These are phyloP conservation scores for Amphipyra tragopoginis DNA, from an alignment of 2,888 invertebrate genomes.

Conservation along the genomic window DNA sequence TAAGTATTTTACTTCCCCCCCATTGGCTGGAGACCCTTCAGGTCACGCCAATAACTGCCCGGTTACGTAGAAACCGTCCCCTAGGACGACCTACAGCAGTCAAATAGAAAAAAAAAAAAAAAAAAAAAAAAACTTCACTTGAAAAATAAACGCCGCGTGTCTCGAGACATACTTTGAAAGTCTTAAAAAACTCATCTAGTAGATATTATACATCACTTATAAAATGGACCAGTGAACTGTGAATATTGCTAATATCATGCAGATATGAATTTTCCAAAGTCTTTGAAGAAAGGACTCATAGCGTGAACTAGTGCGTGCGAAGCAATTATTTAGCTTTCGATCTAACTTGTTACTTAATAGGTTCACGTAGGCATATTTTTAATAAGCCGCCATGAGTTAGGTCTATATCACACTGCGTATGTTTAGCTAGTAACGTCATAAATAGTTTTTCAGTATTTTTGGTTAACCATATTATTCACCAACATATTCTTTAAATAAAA, in stretches of 20 bases:
- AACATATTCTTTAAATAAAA: too few relatives aligned
- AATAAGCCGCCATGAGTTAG: background rate
- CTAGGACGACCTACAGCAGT: too few relatives aligned
- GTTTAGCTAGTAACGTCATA: background rate
- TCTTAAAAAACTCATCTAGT: constrained; percentile 17
- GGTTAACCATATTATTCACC: too few relatives aligned
- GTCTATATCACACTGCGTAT: background rate
- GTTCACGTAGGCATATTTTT: background rate
- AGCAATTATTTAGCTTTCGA: constrained; percentile 13
- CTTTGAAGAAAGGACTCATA: constrained; percentile 16
- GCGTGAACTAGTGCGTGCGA: constrained; percentile 11
- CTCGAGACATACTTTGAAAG: constrained; percentile 19
- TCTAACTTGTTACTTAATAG: constrained; percentile 5
- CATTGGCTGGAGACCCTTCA: too few relatives aligned
- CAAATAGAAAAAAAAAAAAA: too few relatives aligned
- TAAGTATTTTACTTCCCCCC: too few relatives aligned
- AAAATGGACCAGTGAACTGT: constrained; percentile 33
- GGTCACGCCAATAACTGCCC: too few relatives aligned
- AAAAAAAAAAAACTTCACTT: constrained; percentile 24
- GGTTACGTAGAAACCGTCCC: too few relatives aligned
- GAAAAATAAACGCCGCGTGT: constrained; percentile 21
- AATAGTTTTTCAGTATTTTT: background rate
- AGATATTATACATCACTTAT: constrained; percentile 18
- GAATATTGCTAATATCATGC: constrained; percentile 27
- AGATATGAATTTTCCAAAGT: constrained; percentile 19